A percentile compares a stretch with the other conserved stretches of the same genome.
Conservation (phyloP, 1,140 invertebrate species). For the Drosophila ambigua region DNA sequence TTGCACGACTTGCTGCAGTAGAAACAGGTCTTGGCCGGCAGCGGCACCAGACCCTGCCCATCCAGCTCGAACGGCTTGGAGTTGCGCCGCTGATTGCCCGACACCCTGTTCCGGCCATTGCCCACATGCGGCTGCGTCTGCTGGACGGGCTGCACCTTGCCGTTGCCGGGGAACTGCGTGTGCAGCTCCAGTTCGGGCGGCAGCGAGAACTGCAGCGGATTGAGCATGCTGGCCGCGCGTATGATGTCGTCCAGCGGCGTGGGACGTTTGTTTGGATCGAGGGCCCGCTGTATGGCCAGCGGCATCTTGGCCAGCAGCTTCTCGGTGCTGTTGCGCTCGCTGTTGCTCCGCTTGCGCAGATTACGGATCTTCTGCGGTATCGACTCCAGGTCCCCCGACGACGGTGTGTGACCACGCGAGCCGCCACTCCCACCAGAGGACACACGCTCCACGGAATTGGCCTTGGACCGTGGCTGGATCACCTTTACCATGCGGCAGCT, state of each 20-base stretch:
- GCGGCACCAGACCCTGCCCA: conserved; percentile 90
- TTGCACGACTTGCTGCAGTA: conserved; percentile 93
- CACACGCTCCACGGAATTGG: conserved; percentile 76
- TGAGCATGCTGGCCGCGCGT: conserved; percentile 91
- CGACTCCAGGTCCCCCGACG: conserved; percentile 68
- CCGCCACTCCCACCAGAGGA: conserved; percentile 56
- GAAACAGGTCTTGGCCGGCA: conserved; percentile 93
- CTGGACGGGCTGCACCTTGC: conserved; percentile 85
- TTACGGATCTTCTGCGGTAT: conserved; percentile 79
- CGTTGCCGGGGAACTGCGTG: conserved; percentile 92
- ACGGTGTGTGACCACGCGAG: conserved; percentile 73
- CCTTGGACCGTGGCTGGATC: conserved; percentile 63
- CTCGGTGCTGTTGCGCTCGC: conserved; percentile 75
- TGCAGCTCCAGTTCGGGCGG: conserved; percentile 91
- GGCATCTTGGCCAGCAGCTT: conserved; percentile 73
- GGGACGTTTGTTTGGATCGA: conserved; percentile 85
- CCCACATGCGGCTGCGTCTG: conserved; percentile 40
- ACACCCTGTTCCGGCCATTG: conserved; percentile 62
- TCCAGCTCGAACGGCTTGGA: conserved; percentile 88
- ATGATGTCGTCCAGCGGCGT: conserved; percentile 90
- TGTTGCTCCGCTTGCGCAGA: conserved; percentile 78
- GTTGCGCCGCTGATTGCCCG: conserved; percentile 59
- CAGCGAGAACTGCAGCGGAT: conserved; percentile 94
- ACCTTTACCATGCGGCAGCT: conserved; percentile 87
- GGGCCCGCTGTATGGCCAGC: conserved; percentile 66